These are phyloP conservation scores for Bombus polaris DNA, from an alignment of 1,140 invertebrate species.

Conservation along the genomic window DNA sequence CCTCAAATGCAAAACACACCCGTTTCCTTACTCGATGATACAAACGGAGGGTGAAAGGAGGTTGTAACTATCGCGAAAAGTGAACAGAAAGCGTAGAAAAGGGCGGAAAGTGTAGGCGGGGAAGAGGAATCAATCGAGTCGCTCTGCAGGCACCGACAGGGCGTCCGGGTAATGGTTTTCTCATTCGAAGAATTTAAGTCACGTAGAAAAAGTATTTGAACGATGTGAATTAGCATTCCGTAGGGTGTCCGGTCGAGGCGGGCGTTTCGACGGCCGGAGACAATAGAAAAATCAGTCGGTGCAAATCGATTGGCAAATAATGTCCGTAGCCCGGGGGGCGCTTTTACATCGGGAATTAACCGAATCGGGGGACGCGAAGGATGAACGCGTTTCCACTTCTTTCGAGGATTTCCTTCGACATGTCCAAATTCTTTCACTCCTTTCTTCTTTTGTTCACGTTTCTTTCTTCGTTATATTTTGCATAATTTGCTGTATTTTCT, in stretches of 20 bases:
- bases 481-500: neutral
- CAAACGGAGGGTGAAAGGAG: neutral
- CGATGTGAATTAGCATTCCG: constrained; percentile 73
- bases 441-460: neutral
- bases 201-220: constrained; percentile 77
- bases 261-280: constrained; percentile 64
- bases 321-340: constrained; percentile 53
- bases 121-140: constrained; percentile 67
- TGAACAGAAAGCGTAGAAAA: too few species aligned
- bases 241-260: constrained; percentile 60
- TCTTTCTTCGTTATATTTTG: neutral
- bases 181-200: constrained; percentile 75
- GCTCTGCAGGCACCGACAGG: constrained; percentile 38
- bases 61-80: neutral
- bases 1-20: neutral
- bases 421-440: neutral
- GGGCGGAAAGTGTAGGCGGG: neutral
- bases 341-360: constrained; percentile 49
- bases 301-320: constrained; percentile 72
- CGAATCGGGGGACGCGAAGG: neutral
- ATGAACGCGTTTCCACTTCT: neutral
- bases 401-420: constrained; percentile 24
- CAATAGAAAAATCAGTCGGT: constrained; percentile 72
- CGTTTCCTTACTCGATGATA: too few species aligned
- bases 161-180: constrained; percentile 65